Evolutionary conservation across 2,888 invertebrate species (phyloP).

Genomic region (Scaptomyza parva): DNA sequence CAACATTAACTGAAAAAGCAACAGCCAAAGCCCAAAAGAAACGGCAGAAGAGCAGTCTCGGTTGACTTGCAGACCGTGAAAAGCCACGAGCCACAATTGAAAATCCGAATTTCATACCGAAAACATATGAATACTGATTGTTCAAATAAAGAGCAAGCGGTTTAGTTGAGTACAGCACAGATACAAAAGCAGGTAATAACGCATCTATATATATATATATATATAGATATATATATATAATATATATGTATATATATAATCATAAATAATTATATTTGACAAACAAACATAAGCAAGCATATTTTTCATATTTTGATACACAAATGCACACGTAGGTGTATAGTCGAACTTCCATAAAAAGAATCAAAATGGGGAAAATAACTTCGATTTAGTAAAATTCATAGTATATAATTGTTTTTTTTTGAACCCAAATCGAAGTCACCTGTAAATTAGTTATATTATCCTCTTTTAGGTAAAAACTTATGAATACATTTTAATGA

Average conservation of each 20-base stretch:
- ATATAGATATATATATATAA: background rate
- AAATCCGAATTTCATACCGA: slow-evolving; percentile 80
- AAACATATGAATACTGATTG: slow-evolving; percentile 80
- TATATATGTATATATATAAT: background rate
- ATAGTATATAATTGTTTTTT: background rate
- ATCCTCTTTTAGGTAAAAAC: no score
- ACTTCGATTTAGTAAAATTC: background rate
- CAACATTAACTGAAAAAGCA: slow-evolving; percentile 55
- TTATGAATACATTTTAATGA: no score
- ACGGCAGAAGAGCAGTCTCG: slow-evolving; percentile 80
- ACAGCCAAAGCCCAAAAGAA: slow-evolving; percentile 74
- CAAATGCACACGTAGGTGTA: background rate
- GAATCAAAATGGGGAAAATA: background rate
- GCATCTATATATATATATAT: slow-evolving; percentile 2
- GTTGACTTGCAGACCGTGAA: slow-evolving; percentile 83
- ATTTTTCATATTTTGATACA: background rate
- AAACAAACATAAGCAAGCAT: background rate
- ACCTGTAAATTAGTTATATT: no score
- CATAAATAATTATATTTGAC: background rate
- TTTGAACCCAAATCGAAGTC: no score
- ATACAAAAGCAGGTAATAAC: slow-evolving; percentile 31
- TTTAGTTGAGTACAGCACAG: slow-evolving; percentile 40
- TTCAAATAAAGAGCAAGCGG: slow-evolving; percentile 64
- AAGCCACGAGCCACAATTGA: slow-evolving; percentile 84
- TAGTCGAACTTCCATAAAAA: background rate